Evolutionary conservation across 2,888 invertebrate genomes (phyloP), one percentile per base, ranked within the genome.

Genomic region (Pedicia rivosa): DNA sequence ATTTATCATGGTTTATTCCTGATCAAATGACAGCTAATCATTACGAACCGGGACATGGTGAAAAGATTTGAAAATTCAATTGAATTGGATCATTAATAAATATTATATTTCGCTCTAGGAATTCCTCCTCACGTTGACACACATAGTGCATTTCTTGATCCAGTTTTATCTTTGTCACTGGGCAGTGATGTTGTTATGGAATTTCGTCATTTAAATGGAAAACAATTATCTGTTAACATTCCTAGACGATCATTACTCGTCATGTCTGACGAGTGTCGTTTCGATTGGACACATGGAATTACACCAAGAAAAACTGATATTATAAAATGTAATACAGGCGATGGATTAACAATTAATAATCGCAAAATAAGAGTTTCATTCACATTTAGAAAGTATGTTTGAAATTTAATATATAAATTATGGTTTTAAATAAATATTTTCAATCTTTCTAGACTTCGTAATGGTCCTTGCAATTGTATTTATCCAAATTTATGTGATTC

Each of bases 111-210:
- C 44, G 55, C 57, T 9, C 50, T 82, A 88, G n/a, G 91, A 26
- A 97, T 98, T 54, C 95, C 97, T 22, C 72, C 81, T 0, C 97
- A 98, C 60, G 76, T 92, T 14, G 97, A 98, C 55, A 92, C 88
- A 0, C 92, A 94, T 54, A 90, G 90, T 57, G 82, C 90, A 1
- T 98, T 97, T 61, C 79, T 83, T 45, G 79, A 80, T 51, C 81
- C 80, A 3, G 82, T 97, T 43, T 54, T 94, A 17, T 88, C 91
- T 0, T 55, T 97, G 0, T 94, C 92, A 3, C 64, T 94, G 12
- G 77, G 79, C 4, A 77, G 86, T 2, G 68, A 78, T 39, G 72
- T 83, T 36, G 70, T 90, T 1, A 94, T 95, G 91, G 87, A 94
- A 47, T 94, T 92, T 62, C 75, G 72, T 44, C 72, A 74, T 47